Evolutionary conservation across 2,797 vertebrate genomes (phyloP).

Genomic region (Menidia menidia): DNA sequence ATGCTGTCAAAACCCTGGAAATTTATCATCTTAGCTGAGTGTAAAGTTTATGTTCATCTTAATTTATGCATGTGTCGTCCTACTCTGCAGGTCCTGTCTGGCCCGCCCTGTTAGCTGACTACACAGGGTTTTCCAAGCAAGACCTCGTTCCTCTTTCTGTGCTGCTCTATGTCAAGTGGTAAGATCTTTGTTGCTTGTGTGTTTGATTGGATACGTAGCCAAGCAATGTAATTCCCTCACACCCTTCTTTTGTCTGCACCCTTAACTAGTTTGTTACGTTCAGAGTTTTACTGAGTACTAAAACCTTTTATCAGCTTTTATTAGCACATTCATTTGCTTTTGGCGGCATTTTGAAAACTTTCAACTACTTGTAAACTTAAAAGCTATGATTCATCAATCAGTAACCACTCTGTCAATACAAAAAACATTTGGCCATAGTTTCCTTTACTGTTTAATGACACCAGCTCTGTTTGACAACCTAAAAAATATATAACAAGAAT

Average conservation of each 20-base stretch:
- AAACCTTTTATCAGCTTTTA: background rate
- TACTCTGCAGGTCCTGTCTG: slow-evolving; percentile 87
- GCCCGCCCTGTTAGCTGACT: slow-evolving; percentile 87
- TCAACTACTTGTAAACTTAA: background rate
- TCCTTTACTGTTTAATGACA: background rate
- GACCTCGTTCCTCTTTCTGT: slow-evolving; percentile 88
- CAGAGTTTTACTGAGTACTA: background rate
- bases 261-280: background rate
- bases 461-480: background rate
- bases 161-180: slow-evolving; percentile 94
- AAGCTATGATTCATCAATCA: too few species aligned
- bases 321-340: background rate
- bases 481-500: background rate
- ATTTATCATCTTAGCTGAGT: slow-evolving; percentile 22
- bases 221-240: slow-evolving; percentile 16
- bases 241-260: background rate
- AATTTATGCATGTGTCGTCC: slow-evolving; percentile 17
- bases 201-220: background rate
- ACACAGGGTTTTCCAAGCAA: slow-evolving; percentile 90
- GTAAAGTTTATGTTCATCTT: slow-evolving; percentile 28
- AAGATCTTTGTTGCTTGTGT: slow-evolving; percentile 44
- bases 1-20: slow-evolving; percentile 21
- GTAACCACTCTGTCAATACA: background rate
- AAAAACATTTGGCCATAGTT: background rate
- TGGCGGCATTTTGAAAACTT: background rate